phyloP scores from a whole-genome alignment of 2,888 invertebrate species.

The Drosophila diplacantha region DNA sequence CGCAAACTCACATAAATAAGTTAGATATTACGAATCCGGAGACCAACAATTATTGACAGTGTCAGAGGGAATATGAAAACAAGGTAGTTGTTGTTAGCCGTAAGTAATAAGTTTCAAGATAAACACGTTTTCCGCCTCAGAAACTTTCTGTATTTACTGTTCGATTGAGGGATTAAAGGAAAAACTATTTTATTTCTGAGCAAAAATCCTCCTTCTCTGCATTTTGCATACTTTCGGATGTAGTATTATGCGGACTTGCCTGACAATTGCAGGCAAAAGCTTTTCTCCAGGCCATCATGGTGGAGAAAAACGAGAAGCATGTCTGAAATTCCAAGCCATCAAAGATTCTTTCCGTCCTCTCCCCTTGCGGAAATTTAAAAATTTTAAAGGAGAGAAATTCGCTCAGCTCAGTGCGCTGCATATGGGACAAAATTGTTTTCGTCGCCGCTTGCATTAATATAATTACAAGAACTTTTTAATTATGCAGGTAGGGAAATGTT shows the following conservation, averaged over 20 bases:
- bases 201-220: background rate
- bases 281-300: background rate
- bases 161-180: conserved; percentile 35
- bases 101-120: conserved; percentile 1
- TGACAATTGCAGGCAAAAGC: conserved; percentile 12
- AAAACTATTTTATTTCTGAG: conserved; percentile 12
- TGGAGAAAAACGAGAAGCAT: background rate
- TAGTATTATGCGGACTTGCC: conserved; percentile 5
- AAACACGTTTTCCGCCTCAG: conserved; percentile 36
- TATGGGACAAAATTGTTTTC: conserved; percentile 3
- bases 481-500: conserved; percentile 32
- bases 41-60: background rate
- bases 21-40: background rate
- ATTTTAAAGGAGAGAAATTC: conserved; percentile 1
- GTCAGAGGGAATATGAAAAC: background rate
- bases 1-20: background rate
- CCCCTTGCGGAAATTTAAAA: background rate
- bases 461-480: conserved; percentile 22
- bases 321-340: background rate
- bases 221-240: conserved; percentile 4
- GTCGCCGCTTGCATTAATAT: conserved; percentile 3
- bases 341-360: conserved; percentile 2
- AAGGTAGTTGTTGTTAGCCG: background rate
- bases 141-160: conserved; percentile 43
- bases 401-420: background rate